A percentile compares a stretch with the other conserved stretches of the same genome.
Evolutionary conservation across 2,888 invertebrate species (phyloP).

Genomic region (Scrobipalpa costella): DNA sequence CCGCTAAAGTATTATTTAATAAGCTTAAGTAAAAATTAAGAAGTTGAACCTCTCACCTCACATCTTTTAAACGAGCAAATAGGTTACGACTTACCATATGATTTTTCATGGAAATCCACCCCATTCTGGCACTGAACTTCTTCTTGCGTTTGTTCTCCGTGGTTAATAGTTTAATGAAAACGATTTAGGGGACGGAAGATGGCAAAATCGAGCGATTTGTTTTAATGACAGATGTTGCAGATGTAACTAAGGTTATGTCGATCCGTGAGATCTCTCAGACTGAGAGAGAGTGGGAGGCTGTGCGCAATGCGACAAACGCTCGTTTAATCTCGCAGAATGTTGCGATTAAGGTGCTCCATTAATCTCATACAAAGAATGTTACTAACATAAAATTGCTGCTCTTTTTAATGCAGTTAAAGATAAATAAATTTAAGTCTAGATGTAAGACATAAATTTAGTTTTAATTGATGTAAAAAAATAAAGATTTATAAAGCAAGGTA

Average conservation of each 20-base stretch:
- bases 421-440: background rate
- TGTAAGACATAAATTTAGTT: too few relatives aligned
- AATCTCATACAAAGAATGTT: background rate
- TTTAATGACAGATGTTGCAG: constrained; percentile 36
- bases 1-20: too few relatives aligned
- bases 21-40: too few relatives aligned
- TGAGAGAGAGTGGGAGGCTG: constrained; percentile 72
- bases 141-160: constrained; percentile 65
- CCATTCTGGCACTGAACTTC: constrained; percentile 68
- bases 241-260: constrained; percentile 63
- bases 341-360: constrained; percentile 12
- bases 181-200: constrained; percentile 41
- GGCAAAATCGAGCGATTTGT: constrained; percentile 34
- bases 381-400: background rate
- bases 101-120: constrained; percentile 79
- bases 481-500: too few relatives aligned
- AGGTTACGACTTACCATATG: constrained; percentile 66
- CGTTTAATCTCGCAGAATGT: constrained; percentile 51
- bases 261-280: constrained; percentile 70
- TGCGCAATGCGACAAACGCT: constrained; percentile 76
- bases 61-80: background rate
- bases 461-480: too few relatives aligned
- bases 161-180: constrained; percentile 40
- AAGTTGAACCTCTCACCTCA: too few relatives aligned
- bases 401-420: background rate